A percentile compares a stretch with the other conserved stretches of the same genome.
These are phyloP conservation scores for Rissa tridactyla DNA, from an alignment of 2,113 vertebrate genomes.

Conservation along the genomic window DNA sequence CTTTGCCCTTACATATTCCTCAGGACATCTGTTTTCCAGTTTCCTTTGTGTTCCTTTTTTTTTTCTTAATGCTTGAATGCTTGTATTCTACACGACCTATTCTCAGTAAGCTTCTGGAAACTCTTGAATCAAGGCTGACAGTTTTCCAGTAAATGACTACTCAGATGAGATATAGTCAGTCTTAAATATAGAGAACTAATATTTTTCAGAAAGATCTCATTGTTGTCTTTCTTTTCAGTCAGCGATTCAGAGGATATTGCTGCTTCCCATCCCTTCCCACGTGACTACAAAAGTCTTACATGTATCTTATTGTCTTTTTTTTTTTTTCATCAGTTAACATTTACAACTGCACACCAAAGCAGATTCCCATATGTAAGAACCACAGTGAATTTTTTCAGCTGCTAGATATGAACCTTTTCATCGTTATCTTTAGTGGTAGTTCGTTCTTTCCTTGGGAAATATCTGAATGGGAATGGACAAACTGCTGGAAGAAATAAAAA, in stretches of 20 bases:
- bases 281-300: not conserved
- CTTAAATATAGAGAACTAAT: not conserved
- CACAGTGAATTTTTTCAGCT: not conserved
- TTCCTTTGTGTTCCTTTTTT: not conserved
- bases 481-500: not conserved
- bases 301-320: not conserved
- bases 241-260: not conserved
- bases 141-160: slow-evolving; percentile 14
- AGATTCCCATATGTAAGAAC: not conserved
- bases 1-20: not conserved
- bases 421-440: not conserved
- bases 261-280: not conserved
- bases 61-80: not conserved
- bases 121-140: slow-evolving; percentile 9
- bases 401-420: not conserved
- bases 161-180: not conserved
- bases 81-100: not conserved
- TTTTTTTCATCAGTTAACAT: fast-evolving
- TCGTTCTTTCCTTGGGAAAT: not conserved
- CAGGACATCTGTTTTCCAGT: not conserved
- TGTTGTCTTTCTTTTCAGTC: not conserved
- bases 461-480: not conserved
- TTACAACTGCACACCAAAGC: not conserved
- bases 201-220: not conserved
- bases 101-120: slow-evolving; percentile 20